Base-by-base conservation (phyloP, 2,888 invertebrate species). In the Scrobipalpa costella region DNA sequence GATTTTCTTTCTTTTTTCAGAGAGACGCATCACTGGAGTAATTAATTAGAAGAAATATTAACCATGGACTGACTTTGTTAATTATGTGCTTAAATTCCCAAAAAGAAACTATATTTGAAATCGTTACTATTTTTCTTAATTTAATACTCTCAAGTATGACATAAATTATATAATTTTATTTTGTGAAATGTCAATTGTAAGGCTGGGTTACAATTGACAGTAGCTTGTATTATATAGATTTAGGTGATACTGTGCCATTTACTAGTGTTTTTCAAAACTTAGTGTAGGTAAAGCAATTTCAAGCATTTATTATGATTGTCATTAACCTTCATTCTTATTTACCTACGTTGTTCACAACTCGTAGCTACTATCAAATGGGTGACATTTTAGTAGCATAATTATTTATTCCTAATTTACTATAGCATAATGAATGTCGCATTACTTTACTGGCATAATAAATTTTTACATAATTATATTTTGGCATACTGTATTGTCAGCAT, bases 181-280 rank as follows among this genome's bases (percentile, higher is more conserved):
- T 67, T 73, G 71, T 69, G 66, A 68, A 34, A 68, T 67, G 88
- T 84, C 89, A 84, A 83, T 87, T 85, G 88, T 83, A 89, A 86
- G 90, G 90, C 88, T 91, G 90, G 90, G 90, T 85, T 90, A 74
- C 86, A 83, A 84, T 86, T 88, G 88, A 75, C 85, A 69, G 57
- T 79, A 80, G 73, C 69, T 66, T 83, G 80, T 85, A 84, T 74
- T 80, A 71, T 61, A 69, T 84, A 83, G 79, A 67, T 65, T 82
- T 85, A 83, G 80, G 69, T 81, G 73, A 79, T 72, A 77, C 27
- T 80, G 86, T 88, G 88, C 86, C 86, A 86, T 78, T 77, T 69
- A 64, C 66, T 19, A 49, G 49, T 7, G 8, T 21, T 49, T 49
- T 49, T 49, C 49, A 49, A 49, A 17, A 49, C 1, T 21, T 49